These are phyloP conservation scores for Homarus americanus DNA, from an alignment of 1,140 invertebrate species.

Conservation along the genomic window DNA sequence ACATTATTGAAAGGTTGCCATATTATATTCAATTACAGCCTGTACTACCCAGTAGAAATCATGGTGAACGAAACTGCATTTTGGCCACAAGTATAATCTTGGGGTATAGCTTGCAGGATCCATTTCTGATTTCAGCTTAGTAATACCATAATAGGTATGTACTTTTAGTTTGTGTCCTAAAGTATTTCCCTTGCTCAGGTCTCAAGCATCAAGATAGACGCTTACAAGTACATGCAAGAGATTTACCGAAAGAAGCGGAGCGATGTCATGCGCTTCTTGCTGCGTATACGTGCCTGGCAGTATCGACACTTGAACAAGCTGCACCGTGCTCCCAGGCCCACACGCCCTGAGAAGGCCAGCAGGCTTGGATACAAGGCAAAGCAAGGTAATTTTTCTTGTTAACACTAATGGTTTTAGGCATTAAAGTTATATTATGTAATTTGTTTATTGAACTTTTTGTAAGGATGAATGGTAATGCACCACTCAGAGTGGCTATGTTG, in stretches of 20 bases:
- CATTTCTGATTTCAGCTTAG: neutral
- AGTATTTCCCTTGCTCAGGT: neutral
- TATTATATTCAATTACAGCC: no score
- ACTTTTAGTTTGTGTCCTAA: neutral
- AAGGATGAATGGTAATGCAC: no score
- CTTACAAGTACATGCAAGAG: constrained; percentile 99
- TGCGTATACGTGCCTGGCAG: constrained; percentile 98
- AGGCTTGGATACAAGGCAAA: constrained; percentile 98
- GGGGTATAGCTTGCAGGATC: no score
- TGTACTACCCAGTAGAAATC: no score
- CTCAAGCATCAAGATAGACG: constrained; percentile 88
- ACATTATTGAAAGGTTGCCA: no score
- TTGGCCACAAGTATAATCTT: no score
- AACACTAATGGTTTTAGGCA: no score
- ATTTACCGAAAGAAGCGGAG: constrained; percentile 99
- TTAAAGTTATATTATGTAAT: no score
- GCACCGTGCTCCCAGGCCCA: constrained; percentile 95
- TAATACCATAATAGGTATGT: no score
- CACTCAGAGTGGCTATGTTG: constrained; percentile 2
- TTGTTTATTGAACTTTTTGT: neutral
- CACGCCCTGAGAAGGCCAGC: constrained; percentile 98
- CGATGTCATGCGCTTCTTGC: constrained; percentile 95
- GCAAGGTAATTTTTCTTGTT: constrained; percentile 87
- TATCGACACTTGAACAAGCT: constrained; percentile 97
- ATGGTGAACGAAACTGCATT: no score